Base-by-base conservation (phyloP, 2,888 invertebrate species). In the Mythimna lalbum region DNA sequence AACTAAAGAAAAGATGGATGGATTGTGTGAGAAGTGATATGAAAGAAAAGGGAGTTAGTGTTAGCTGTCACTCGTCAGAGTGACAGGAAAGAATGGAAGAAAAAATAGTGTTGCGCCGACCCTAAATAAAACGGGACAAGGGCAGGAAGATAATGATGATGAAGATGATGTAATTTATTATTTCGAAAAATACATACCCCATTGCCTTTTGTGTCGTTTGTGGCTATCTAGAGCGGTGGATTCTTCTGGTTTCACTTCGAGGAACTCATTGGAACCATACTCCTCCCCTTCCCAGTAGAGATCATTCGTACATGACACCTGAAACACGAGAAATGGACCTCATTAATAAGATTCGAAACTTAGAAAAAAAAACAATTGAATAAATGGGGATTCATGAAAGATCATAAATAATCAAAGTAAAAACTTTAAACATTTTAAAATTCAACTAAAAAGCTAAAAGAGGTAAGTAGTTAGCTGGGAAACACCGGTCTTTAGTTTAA, bases 281-380 rank as follows among this genome's bases (percentile, higher is more conserved):
- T 93, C 93, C 27, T 95, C 94, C 5, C 92, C 94, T 75, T 95
- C 95, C 93, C 90, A 92, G 76, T 94, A 95, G 14, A 95, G 78
- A 67, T 96, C 95, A 64, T 91, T 93, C 0, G 89, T 89, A n/a
- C 83, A 79, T 49, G 89, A 87, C 59, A 88, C 90, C 95, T 95
- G 91, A 33, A 94, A 94, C 50, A 31, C 10, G 31, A 0, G 0
- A 52, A 61, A 74, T 21, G 7, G 14, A 43, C 43, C 43, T 43
- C 17, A 43, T 43, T 4, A 43, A 6, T 43, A 17, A 6, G 43
- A 17, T 17, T 43, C 19, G 6, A 17, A 17, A 43, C 17, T 6
- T 19, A 2, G 6, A 7, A 14, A 36, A n/a, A 36, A 33, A 6
- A n/a, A 14, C n/a, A 56, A 12, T 47, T 7, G 19, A 19, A 19